Percentiles rank a stretch among this genome's conserved stretches.
phyloP scores from a whole-genome alignment of 2,797 vertebrate genomes.

The Eulemur albifrons region DNA sequence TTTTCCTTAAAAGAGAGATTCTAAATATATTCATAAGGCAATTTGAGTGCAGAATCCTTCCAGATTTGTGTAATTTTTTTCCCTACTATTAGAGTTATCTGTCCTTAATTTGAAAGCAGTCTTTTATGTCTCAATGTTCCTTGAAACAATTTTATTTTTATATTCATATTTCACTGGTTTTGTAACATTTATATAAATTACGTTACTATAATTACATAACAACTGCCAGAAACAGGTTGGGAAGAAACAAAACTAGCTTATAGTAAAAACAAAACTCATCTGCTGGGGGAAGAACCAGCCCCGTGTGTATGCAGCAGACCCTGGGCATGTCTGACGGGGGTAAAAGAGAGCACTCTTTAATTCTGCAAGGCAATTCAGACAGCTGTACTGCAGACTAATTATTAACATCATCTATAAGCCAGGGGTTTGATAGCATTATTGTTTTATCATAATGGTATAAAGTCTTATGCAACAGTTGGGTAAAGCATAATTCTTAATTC shows the following conservation, averaged over 20 bases:
- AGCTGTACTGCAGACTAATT: background rate
- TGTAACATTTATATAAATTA: background rate
- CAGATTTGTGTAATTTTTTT: background rate
- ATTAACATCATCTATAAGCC: background rate
- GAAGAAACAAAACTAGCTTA: background rate
- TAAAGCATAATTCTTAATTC: background rate
- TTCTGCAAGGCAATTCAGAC: background rate
- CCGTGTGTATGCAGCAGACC: accelerated
- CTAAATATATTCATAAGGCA: background rate
- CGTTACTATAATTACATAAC: background rate
- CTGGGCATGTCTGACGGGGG: accelerated
- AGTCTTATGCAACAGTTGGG: background rate
- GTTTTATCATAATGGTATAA: background rate
- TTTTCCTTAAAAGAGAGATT: background rate
- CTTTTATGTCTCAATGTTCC: background rate
- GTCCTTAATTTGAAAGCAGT: background rate
- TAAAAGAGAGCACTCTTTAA: background rate
- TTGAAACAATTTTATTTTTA: background rate
- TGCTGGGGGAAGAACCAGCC: background rate
- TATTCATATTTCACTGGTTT: background rate
- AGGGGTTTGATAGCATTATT: background rate
- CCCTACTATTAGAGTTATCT: background rate
- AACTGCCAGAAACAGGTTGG: background rate
- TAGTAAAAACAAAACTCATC: background rate
- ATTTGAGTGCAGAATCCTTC: background rate